A percentile compares a stretch with the other conserved stretches of the same genome.
phyloP scores from a whole-genome alignment of 2,113 vertebrate species.

The Pseudorhombus dupliciocellatus region DNA sequence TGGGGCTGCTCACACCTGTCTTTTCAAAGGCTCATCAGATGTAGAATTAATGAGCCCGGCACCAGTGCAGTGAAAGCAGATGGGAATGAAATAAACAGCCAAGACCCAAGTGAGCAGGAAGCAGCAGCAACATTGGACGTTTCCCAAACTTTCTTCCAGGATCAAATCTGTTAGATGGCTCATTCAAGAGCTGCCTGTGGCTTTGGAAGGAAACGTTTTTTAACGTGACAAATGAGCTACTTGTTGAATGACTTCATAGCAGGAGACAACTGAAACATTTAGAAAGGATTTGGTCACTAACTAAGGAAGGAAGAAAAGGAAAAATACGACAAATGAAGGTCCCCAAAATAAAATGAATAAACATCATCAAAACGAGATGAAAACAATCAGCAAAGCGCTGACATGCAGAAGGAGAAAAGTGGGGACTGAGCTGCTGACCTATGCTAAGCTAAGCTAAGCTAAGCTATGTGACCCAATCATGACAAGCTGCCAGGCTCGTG shows the following conservation, averaged over 20 bases:
- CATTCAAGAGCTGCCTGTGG: slow-evolving; percentile 46
- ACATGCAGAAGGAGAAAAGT: too few relatives aligned
- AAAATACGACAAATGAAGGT: too few relatives aligned
- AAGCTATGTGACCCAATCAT: too few relatives aligned
- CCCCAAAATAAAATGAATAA: too few relatives aligned
- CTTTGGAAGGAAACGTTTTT: slow-evolving; percentile 16
- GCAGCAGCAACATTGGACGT: neutral
- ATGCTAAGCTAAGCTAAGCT: too few relatives aligned
- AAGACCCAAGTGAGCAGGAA: neutral
- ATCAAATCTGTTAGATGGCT: neutral
- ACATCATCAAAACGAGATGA: too few relatives aligned
- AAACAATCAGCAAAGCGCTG: too few relatives aligned
- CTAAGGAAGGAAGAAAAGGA: too few relatives aligned
- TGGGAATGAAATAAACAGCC: neutral
- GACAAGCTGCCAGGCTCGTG: too few relatives aligned
- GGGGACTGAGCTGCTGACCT: too few relatives aligned
- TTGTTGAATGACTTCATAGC: slow-evolving; percentile 10
- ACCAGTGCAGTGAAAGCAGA: neutral
- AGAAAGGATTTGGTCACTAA: too few relatives aligned
- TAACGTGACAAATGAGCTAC: slow-evolving; percentile 35
- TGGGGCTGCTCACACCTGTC: neutral
- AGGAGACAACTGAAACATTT: too few relatives aligned
- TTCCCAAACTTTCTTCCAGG: neutral
- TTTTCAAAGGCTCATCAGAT: slow-evolving; percentile 6
- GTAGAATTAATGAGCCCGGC: neutral